Base-by-base conservation (phyloP, 1,140 invertebrate genomes). In the Drosophila parvula region DNA sequence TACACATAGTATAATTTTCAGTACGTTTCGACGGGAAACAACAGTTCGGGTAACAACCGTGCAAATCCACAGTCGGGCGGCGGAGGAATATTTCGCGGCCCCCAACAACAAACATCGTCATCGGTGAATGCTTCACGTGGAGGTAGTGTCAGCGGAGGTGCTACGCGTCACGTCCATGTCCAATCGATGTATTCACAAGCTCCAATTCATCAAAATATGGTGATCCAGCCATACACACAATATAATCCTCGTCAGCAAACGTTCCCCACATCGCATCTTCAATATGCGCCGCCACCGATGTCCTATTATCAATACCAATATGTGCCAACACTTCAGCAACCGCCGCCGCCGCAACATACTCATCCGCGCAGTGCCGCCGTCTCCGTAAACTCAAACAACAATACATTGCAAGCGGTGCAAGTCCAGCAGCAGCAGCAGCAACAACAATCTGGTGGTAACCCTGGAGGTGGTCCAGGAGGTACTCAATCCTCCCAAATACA, bases 271-370 rank as follows among this genome's bases (percentile, higher is more conserved):
- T 78, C 79, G 38, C 86, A 90, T 30, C 34, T 88, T 47, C 86
- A 90, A 80, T 90, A 83, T 67, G 74, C 82, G 38, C 79, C 65
- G 1, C 44, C 67, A 11, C 79, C 62, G 5, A 76, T 89, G 53
- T 43, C 60, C 28, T 90, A 78, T 47, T 90, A 90, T 56, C 79
- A 70, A 34, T 90, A 90, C 60, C 78, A 74, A 67, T 91, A 91
- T 74, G 32, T 88, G 38, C 61, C 60, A 48, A 58, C 65, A 47
- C 69, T 80, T 6, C 88, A 91, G 22, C 86, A 84, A 41, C 68
- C 74, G 27, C 77, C 79, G 41, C 80, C 74, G 38, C 50, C 50
- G 32, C 81, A 73, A 16, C 89, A 91, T 59, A 75, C 83, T 11
- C 79, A 55, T 38, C 51, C 51, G 18, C 51, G 51, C 18, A 55